Base-by-base conservation (phyloP, 2,888 invertebrate genomes). In the Dascillus cervinus region DNA sequence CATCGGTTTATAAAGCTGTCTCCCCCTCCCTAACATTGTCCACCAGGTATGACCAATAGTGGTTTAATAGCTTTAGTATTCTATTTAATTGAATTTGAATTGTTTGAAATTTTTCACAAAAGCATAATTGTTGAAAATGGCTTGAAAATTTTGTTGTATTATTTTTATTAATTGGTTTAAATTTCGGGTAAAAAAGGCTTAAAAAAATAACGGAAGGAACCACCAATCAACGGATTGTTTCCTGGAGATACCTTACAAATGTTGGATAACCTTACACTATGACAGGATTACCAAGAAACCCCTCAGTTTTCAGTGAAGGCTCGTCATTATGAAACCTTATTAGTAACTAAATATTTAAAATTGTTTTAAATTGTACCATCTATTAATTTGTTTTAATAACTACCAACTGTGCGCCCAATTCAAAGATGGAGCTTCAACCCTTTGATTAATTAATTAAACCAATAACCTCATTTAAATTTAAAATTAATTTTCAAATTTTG, bases 281-380 rank as follows among this genome's bases (percentile, higher is more conserved):
- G 49, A 52, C 46, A 50, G 55, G 58, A 57, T 60, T 59, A 58
- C 53, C 33, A 36, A 20, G 57, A 58, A 60, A 42, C 56, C 57
- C 36, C 39, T 43, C 32, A 40, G 43, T 15, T 28, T 25, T 11
- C 29, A 34, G 23, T 24, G 23, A 25, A 28, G 37, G 22, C 35
- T 39, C 39, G 33, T 33, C 15, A n/a, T n/a, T n/a, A n/a, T n/a
- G n/a, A n/a, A n/a, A n/a, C n/a, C n/a, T n/a, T n/a, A n/a, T n/a
- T n/a, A n/a, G n/a, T n/a, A n/a, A n/a, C n/a, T n/a, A n/a, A n/a
- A n/a, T n/a, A n/a, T n/a, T n/a, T n/a, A n/a, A n/a, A n/a, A n/a
- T n/a, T n/a, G n/a, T n/a, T n/a, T n/a, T n/a, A n/a, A n/a, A n/a
- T n/a, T n/a, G n/a, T n/a, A n/a, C n/a, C n/a, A n/a, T n/a, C n/a